Conservation (phyloP, 1,140 invertebrate genomes). For the Papilio glaucus region DNA sequence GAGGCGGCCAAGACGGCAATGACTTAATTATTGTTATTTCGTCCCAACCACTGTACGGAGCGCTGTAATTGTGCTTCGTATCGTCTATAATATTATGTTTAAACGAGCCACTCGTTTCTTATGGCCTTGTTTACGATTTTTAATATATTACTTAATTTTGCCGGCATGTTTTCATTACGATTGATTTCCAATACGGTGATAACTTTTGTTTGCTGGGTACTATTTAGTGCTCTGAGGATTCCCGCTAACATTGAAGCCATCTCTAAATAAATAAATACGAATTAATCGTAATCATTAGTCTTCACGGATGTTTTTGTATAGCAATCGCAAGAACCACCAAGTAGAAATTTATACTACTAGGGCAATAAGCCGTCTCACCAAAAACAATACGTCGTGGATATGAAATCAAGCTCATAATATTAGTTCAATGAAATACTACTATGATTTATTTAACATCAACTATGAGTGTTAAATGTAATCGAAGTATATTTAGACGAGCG, state of each 20-base stretch:
- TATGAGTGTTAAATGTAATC: conserved; percentile 33
- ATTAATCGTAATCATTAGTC: not conserved
- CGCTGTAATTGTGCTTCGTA: conserved; percentile 56
- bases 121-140: conserved; percentile 50
- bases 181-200: not conserved
- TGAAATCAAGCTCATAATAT: not conserved
- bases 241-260: too few relatives aligned
- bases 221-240: too few relatives aligned
- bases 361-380: not conserved
- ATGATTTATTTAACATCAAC: conserved; percentile 45
- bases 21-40: conserved; percentile 74
- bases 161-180: not conserved
- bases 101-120: conserved; percentile 54
- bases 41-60: conserved; percentile 48
- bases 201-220: not conserved
- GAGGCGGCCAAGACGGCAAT: conserved; percentile 47
- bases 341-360: not conserved
- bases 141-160: conserved; percentile 42
- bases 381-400: not conserved
- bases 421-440: not conserved
- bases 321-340: not conserved
- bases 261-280: not conserved
- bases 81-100: conserved; percentile 64
- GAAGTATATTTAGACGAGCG: conserved; percentile 30
- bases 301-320: too few relatives aligned